Conservation (phyloP, 2,113 vertebrate species). For the Rhynchomys soricoides region DNA sequence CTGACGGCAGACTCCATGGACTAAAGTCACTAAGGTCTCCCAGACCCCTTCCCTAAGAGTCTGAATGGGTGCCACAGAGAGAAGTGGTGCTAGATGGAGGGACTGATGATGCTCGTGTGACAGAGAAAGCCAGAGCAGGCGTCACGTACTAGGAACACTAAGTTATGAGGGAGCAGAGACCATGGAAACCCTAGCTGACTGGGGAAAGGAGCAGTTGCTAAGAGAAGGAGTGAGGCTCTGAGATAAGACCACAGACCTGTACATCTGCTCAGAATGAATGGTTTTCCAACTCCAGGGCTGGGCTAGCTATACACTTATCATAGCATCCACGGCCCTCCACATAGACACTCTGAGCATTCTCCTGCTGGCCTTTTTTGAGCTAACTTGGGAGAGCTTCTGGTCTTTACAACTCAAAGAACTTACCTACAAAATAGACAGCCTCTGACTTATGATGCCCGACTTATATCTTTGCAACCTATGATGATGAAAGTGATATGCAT, state of each 20-base stretch:
- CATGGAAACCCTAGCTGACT: background rate
- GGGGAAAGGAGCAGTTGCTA: slow-evolving; percentile 13
- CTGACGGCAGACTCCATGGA: background rate
- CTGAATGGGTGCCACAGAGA: background rate
- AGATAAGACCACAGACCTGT: background rate
- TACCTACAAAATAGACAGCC: background rate
- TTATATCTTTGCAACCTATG: background rate
- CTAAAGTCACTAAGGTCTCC: background rate
- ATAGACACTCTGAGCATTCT: background rate
- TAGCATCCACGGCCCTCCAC: background rate
- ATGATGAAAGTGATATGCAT: background rate
- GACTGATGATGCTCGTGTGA: background rate
- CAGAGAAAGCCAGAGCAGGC: background rate
- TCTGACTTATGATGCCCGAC: background rate
- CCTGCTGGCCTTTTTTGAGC: background rate
- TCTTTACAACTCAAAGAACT: slow-evolving; percentile 43
- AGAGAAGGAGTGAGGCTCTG: background rate
- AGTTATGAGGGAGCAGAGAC: background rate
- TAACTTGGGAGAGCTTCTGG: slow-evolving; percentile 17
- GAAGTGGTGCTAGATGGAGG: background rate
- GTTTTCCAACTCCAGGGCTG: slow-evolving; percentile 35
- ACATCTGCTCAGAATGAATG: background rate
- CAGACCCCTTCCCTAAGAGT: slow-evolving; percentile 12
- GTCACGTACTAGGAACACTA: background rate
- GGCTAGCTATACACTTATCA: background rate